Conservation (phyloP, 2,888 invertebrate genomes). For the Dermolepida albohirtum region DNA sequence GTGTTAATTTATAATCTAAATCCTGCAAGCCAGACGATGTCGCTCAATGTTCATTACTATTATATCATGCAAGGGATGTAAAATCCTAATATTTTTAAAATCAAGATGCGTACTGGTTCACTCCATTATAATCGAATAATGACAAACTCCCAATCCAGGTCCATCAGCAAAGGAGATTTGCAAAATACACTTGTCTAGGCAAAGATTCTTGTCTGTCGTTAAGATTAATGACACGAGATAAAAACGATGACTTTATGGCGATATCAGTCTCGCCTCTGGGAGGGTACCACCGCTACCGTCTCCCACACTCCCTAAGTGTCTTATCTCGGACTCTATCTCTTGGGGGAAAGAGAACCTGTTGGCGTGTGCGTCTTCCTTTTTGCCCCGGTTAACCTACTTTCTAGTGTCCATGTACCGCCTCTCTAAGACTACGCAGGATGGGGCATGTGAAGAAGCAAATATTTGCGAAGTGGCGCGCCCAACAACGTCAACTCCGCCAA, state of each 20-base stretch:
- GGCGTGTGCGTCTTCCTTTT: conserved; percentile 48
- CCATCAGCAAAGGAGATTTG: conserved; percentile 45
- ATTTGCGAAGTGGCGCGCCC: no score
- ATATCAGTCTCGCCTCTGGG: conserved; percentile 50
- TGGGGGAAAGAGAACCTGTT: conserved; percentile 54
- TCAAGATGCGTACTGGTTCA: neutral
- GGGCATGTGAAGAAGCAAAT: conserved; percentile 6
- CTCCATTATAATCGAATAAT: neutral
- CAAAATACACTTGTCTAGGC: conserved; percentile 51
- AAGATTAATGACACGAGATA: conserved; percentile 60
- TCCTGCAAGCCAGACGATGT: no score
- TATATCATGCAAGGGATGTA: no score
- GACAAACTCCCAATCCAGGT: neutral
- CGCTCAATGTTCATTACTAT: no score
- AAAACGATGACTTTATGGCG: conserved; percentile 59
- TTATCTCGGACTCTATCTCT: conserved; percentile 15
- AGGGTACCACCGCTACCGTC: neutral
- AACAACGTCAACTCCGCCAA: neutral
- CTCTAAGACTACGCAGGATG: conserved; percentile 11
- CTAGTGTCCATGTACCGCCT: conserved; percentile 10
- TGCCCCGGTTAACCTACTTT: conserved; percentile 54
- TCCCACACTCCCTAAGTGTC: neutral
- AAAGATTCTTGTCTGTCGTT: conserved; percentile 47
- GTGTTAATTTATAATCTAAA: no score
- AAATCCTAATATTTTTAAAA: no score